These are phyloP conservation scores for Brachionus angularis DNA, from an alignment of 1,140 invertebrate genomes.

Conservation along the genomic window DNA sequence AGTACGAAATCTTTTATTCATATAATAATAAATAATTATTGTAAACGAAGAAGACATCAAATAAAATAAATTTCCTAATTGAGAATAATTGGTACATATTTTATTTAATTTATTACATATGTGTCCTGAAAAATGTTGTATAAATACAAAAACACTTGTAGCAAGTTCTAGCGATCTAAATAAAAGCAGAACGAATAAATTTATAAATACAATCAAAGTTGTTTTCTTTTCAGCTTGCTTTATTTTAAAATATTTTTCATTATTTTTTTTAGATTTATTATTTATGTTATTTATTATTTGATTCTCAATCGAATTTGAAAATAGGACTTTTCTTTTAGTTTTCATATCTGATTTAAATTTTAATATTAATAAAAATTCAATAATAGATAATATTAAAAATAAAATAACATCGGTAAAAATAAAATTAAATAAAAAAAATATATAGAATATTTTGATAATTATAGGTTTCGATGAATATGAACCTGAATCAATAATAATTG, in stretches of 20 bases:
- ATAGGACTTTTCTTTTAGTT: not conserved
- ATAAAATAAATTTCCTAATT: slow-evolving; percentile 10
- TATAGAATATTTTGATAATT: not conserved
- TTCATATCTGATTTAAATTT: not conserved
- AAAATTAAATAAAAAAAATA: slow-evolving; percentile 6
- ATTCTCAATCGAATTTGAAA: too few relatives aligned
- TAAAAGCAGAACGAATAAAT: not conserved
- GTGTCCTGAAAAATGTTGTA: not conserved
- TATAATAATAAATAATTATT: slow-evolving; percentile 3
- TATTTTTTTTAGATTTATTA: too few relatives aligned
- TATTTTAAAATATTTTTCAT: not conserved
- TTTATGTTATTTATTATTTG: too few relatives aligned
- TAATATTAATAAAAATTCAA: not conserved
- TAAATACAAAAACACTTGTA: not conserved
- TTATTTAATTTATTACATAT: not conserved
- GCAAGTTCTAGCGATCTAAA: not conserved
- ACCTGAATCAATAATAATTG: too few relatives aligned
- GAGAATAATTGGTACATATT: not conserved
- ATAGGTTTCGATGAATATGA: too few relatives aligned
- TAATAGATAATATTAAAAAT: not conserved
- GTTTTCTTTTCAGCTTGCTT: slow-evolving; percentile 4
- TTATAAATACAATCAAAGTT: not conserved
- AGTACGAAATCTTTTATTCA: slow-evolving; percentile 9
- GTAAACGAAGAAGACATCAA: not conserved
- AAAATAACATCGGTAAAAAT: not conserved